phyloP scores from a whole-genome alignment of 2,113 vertebrate species.

The Lophochroa leadbeateri region DNA sequence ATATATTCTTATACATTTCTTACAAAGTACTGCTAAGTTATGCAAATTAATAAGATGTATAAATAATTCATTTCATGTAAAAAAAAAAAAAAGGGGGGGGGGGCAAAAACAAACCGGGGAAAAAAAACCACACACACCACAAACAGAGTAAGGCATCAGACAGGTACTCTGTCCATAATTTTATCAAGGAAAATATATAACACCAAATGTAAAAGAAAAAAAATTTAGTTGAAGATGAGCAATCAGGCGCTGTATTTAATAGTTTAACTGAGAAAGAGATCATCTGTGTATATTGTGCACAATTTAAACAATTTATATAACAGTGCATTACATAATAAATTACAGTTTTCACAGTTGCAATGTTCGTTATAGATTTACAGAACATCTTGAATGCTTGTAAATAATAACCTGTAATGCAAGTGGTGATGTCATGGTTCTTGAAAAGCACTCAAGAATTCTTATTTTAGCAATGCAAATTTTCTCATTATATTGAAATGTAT shows the following conservation, averaged over 20 bases:
- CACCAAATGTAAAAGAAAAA: neutral
- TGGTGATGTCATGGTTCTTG: slow-evolving; percentile 14
- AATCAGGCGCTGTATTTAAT: neutral
- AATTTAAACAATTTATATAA: slow-evolving; percentile 23
- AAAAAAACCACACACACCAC: neutral
- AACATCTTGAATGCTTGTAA: neutral
- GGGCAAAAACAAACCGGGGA: too few species aligned
- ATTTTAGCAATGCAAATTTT: slow-evolving; percentile 34
- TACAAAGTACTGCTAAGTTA: too few species aligned
- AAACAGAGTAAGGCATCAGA: neutral
- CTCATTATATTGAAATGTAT: slow-evolving; percentile 35
- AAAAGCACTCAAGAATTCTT: slow-evolving; percentile 35
- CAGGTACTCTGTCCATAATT: neutral
- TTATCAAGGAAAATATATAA: neutral
- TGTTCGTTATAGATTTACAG: neutral
- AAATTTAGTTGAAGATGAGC: neutral
- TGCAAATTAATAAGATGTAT: too few species aligned
- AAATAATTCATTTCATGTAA: too few species aligned
- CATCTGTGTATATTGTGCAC: neutral
- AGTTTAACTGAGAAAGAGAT: neutral
- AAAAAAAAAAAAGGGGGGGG: too few species aligned
- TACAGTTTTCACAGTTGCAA: neutral
- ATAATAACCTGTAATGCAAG: slow-evolving; percentile 52
- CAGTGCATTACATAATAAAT: slow-evolving; percentile 22
- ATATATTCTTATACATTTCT: too few species aligned